Percentiles rank a stretch among this genome's conserved stretches.
These are phyloP conservation scores for Lymantria dispar DNA, from an alignment of 2,888 invertebrate genomes.

Conservation along the genomic window DNA sequence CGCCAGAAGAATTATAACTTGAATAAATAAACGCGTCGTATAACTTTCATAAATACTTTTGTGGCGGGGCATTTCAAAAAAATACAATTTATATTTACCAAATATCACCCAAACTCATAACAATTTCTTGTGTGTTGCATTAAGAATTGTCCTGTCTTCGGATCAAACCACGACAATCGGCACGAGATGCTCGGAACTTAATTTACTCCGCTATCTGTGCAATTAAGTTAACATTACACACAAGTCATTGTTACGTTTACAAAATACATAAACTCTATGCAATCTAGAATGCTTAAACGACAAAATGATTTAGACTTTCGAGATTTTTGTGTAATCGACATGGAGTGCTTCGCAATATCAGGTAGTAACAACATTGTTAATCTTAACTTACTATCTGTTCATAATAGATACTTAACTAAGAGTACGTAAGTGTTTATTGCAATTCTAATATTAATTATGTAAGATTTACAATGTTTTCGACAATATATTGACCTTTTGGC, in stretches of 20 bases:
- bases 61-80: no score
- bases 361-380: background rate
- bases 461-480: background rate
- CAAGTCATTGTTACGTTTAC: no score
- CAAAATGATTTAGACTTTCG: background rate
- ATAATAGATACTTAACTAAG: background rate
- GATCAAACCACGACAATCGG: background rate
- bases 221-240: no score
- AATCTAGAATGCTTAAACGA: background rate
- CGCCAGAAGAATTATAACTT: no score
- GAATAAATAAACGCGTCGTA: no score
- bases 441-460: background rate
- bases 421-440: conserved; percentile 1
- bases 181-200: background rate
- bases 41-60: no score
- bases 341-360: background rate
- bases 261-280: no score
- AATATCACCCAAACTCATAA: background rate
- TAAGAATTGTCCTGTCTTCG: background rate
- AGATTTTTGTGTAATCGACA: background rate
- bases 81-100: no score
- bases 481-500: background rate
- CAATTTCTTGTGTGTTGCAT: background rate
- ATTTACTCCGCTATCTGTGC: no score
- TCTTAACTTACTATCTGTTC: background rate